A percentile compares a stretch with the other conserved stretches of the same genome.
Evolutionary conservation across 2,797 vertebrate genomes (phyloP).

Genomic region (Rhinella marina): DNA sequence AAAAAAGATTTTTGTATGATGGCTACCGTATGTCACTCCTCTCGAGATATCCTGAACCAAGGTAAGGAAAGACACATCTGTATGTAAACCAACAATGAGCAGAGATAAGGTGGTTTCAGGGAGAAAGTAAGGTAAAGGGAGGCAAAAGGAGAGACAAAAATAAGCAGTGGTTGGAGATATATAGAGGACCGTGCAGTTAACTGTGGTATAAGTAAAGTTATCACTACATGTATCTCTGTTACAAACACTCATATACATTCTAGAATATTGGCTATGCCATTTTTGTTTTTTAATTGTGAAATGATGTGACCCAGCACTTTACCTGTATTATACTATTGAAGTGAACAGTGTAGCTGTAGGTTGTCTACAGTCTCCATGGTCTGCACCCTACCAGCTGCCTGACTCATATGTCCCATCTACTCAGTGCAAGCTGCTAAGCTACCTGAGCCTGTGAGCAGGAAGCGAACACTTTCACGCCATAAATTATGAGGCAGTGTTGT

Average conservation of each 20-base stretch:
- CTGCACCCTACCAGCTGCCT: slow-evolving; percentile 31
- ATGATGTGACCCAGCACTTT: background rate
- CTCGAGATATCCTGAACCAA: no score
- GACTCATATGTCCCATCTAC: slow-evolving; percentile 53
- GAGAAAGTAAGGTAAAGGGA: background rate
- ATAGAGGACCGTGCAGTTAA: background rate
- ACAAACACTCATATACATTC: background rate
- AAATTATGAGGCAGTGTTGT: slow-evolving; percentile 55
- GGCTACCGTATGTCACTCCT: no score
- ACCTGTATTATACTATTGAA: background rate
- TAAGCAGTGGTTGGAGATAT: background rate
- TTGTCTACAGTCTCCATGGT: background rate
- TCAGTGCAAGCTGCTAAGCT: slow-evolving; percentile 50
- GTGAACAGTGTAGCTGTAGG: background rate
- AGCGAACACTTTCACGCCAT: slow-evolving; percentile 59
- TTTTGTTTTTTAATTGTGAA: background rate
- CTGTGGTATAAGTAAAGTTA: no score
- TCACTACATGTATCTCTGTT: background rate
- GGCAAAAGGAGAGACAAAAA: background rate
- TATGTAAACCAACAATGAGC: background rate
- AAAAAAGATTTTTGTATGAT: no score
- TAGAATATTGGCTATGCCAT: background rate
- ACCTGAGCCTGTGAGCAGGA: slow-evolving; percentile 56
- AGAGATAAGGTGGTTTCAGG: background rate
- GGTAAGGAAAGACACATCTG: no score